Evolutionary conservation across 2,888 invertebrate species (phyloP).

Genomic region (Idaea dimidiata): DNA sequence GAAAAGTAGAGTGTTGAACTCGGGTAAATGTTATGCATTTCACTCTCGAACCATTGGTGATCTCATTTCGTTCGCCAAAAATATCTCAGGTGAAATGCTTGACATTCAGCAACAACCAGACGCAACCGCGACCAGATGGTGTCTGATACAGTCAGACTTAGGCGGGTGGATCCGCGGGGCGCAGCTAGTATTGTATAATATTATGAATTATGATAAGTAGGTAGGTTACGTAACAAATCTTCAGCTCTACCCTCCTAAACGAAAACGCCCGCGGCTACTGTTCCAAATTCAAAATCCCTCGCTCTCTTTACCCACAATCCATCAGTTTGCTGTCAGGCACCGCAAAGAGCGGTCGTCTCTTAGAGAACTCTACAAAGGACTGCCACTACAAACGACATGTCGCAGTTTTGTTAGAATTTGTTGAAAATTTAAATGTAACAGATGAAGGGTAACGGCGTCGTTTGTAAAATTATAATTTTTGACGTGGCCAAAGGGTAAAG

Average conservation of each 20-base stretch:
- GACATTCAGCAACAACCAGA: no score
- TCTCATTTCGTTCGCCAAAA: no score
- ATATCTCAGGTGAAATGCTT: no score
- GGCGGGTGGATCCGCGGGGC: no score
- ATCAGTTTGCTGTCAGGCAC: conserved; percentile 1
- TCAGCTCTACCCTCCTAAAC: not conserved
- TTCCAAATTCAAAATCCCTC: not conserved
- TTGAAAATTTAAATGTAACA: not conserved
- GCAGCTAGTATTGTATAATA: no score
- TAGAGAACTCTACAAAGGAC: not conserved
- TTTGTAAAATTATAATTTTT: not conserved
- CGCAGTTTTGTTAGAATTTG: not conserved
- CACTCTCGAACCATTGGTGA: no score
- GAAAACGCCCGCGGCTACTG: conserved; percentile 2
- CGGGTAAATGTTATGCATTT: no score
- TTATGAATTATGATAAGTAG: no score
- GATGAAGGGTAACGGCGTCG: not conserved
- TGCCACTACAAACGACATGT: not conserved
- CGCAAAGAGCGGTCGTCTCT: conserved; percentile 3
- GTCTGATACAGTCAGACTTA: no score
- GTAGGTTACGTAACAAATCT: no score
- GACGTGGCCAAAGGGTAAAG: not conserved
- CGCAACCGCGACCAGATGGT: no score
- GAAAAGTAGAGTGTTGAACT: no score
- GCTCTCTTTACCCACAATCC: conserved; percentile 6